Conservation (phyloP, 2,113 vertebrate species). For the Trachemys scripta region DNA sequence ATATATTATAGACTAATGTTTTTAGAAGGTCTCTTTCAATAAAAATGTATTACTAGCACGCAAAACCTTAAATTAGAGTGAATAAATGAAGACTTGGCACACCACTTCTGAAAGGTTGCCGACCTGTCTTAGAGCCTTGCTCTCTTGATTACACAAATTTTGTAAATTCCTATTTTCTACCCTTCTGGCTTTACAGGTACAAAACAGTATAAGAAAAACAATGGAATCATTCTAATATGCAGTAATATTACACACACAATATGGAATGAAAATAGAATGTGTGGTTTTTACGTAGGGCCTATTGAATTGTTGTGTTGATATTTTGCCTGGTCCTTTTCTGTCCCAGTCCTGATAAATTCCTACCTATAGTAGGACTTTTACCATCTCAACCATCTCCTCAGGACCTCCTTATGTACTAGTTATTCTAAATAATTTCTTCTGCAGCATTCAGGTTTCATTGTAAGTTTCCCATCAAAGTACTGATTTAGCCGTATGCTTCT, state of each 20-base stretch:
- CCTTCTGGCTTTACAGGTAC: not conserved
- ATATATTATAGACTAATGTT: no score
- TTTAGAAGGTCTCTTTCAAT: no score
- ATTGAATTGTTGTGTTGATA: not conserved
- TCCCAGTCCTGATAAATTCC: not conserved
- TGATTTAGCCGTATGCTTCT: rapidly evolving
- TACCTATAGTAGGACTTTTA: not conserved
- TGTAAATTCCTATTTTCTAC: not conserved
- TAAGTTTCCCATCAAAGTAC: not conserved
- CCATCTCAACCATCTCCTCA: not conserved
- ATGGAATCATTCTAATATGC: not conserved
- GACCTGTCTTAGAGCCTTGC: not conserved
- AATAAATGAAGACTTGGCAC: no score
- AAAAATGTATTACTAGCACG: no score
- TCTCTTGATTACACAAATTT: not conserved
- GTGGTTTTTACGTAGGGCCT: not conserved
- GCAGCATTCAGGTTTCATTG: not conserved
- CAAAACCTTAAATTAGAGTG: no score
- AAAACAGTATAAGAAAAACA: not conserved
- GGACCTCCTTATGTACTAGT: not conserved
- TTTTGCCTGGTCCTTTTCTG: slow-evolving; percentile 16
- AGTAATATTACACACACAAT: not conserved
- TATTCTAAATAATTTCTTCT: not conserved
- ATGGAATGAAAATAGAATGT: not conserved
- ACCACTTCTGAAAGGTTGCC: no score